These are phyloP conservation scores for Coenonympha glycerion DNA, from an alignment of 2,888 invertebrate genomes.

Conservation along the genomic window DNA sequence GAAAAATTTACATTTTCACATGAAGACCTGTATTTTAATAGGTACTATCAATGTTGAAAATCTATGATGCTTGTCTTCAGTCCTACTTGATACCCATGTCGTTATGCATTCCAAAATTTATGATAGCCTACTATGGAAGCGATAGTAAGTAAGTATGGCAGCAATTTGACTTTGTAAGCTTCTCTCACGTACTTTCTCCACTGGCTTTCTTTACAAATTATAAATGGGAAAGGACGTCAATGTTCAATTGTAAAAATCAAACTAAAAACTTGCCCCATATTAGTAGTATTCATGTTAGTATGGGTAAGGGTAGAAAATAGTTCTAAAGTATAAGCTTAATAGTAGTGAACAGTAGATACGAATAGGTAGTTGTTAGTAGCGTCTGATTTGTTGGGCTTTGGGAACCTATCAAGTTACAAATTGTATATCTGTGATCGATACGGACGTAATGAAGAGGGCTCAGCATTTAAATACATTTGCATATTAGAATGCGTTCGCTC, in stretches of 20 bases:
- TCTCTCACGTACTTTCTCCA: too few relatives aligned
- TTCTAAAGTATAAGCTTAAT: not conserved
- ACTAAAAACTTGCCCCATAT: too few relatives aligned
- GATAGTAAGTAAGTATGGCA: too few relatives aligned
- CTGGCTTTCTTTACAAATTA: too few relatives aligned
- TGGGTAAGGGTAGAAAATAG: not conserved
- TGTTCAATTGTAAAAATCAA: too few relatives aligned
- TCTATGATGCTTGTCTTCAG: not conserved
- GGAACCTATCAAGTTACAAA: constrained; percentile 71
- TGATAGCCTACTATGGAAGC: too few relatives aligned
- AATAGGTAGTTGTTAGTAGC: constrained; percentile 33
- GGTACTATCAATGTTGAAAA: not conserved
- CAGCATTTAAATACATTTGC: constrained; percentile 76
- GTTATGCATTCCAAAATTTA: not conserved
- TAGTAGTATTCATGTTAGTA: too few relatives aligned
- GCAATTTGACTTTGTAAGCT: too few relatives aligned
- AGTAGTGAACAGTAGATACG: constrained; percentile 17
- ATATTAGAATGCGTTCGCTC: constrained; percentile 72
- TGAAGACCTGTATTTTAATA: not conserved
- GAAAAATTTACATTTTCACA: constrained; percentile 1
- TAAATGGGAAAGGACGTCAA: too few relatives aligned
- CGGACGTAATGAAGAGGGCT: constrained; percentile 74
- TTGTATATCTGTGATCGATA: constrained; percentile 76
- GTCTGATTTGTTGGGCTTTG: constrained; percentile 60
- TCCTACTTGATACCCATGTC: not conserved